phyloP scores from a whole-genome alignment of 2,888 invertebrate species.

The Caenorhabditis imperialis region DNA sequence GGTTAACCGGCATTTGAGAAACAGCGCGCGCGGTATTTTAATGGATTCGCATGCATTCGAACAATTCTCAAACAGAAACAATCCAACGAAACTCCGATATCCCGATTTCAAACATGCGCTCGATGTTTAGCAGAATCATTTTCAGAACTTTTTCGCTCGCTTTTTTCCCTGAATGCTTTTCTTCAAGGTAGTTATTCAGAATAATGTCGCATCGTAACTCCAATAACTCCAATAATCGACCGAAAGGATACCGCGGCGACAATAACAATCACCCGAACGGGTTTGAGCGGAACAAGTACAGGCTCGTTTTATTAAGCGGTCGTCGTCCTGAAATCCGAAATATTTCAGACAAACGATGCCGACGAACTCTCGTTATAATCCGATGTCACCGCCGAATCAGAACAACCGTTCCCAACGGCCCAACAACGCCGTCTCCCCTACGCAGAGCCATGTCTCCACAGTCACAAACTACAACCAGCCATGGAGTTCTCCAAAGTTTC shows the following conservation, averaged over 20 bases:
- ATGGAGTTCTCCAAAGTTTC: conserved; percentile 34
- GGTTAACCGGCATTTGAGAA: too few species aligned
- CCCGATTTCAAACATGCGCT: too few species aligned
- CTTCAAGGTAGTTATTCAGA: too few species aligned
- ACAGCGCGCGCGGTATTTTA: too few species aligned
- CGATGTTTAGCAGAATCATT: too few species aligned
- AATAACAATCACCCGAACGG: background rate
- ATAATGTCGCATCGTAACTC: conserved; percentile 5
- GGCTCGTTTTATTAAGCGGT: background rate
- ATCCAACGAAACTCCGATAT: too few species aligned
- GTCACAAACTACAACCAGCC: conserved; percentile 36
- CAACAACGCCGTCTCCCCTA: conserved; percentile 7
- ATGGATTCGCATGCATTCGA: too few species aligned
- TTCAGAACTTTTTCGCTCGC: too few species aligned
- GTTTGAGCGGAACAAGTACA: conserved; percentile 29
- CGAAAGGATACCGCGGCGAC: background rate
- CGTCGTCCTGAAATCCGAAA: background rate
- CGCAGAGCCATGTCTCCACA: conserved; percentile 33
- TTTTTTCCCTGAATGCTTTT: too few species aligned
- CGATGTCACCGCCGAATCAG: conserved; percentile 4
- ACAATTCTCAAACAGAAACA: too few species aligned
- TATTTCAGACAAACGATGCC: conserved; percentile 40
- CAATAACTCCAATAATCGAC: background rate
- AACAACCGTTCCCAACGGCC: background rate
- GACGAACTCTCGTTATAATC: conserved; percentile 27